Percentiles rank a stretch among this genome's conserved stretches.
Evolutionary conservation across 1,140 invertebrate species (phyloP).

Genomic region (Lucilia cuprina): DNA sequence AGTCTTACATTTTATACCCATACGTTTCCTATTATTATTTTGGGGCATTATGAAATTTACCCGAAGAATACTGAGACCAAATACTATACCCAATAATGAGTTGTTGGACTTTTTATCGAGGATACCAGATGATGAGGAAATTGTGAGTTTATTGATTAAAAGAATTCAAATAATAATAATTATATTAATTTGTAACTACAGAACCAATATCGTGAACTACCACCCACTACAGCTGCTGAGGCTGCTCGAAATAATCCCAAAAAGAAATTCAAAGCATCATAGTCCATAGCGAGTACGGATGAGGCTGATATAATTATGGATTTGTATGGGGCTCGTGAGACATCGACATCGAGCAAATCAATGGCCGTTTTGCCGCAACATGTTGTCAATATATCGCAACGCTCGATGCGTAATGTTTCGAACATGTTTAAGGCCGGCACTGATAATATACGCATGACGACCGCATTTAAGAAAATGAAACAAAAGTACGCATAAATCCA

Average conservation of each 20-base stretch:
- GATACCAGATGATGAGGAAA: conserved; percentile 93
- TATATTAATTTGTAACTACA: conserved; percentile 46
- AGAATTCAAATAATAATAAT: too few relatives aligned
- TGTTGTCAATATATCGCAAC: conserved; percentile 44
- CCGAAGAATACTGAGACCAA: conserved; percentile 88
- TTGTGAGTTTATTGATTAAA: too few relatives aligned
- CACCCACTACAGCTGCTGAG: conserved; percentile 64
- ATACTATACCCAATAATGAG: conserved; percentile 97
- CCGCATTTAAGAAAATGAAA: conserved; percentile 36
- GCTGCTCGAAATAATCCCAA: conserved; percentile 64
- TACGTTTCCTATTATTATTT: conserved; percentile 90
- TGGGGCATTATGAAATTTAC: conserved; percentile 99
- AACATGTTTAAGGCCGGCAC: conserved; percentile 34
- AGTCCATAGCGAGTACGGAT: conserved; percentile 57
- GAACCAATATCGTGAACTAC: conserved; percentile 68
- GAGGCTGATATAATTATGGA: conserved; percentile 37
- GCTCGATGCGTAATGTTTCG: conserved; percentile 45
- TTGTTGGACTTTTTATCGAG: conserved; percentile 93
- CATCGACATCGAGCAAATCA: conserved; percentile 36
- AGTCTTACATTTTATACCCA: conserved; percentile 89
- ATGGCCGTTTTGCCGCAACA: conserved; percentile 45
- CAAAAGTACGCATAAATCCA: conserved; percentile 26
- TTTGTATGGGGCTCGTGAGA: conserved; percentile 34
- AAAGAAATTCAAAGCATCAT: conserved; percentile 69
- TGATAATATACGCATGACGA: conserved; percentile 32